phyloP scores from a whole-genome alignment of 2,888 invertebrate genomes.

The Leptothorax acervorum region DNA sequence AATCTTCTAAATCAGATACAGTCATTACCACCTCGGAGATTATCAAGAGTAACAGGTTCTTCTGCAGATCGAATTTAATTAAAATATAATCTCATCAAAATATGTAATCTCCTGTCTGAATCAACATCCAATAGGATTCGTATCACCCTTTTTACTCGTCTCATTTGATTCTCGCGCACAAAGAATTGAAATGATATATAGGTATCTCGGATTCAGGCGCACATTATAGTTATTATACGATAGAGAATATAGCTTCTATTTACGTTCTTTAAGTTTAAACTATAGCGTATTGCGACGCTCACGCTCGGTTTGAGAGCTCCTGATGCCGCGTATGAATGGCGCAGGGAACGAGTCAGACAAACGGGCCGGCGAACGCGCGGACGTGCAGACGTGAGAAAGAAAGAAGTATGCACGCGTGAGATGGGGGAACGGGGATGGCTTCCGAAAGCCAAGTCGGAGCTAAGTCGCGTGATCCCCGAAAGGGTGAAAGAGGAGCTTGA shows the following conservation, averaged over 20 bases:
- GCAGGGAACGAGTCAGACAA: background rate
- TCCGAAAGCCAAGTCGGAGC: background rate
- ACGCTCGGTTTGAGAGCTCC: background rate
- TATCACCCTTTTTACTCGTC: background rate
- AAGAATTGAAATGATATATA: background rate
- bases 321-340: conserved; percentile 9
- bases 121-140: background rate
- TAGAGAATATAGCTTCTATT: conserved; percentile 22
- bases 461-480: background rate
- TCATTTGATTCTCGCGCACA: background rate
- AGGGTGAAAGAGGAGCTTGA: background rate
- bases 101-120: conserved; percentile 12
- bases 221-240: background rate
- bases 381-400: background rate
- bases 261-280: conserved; percentile 17
- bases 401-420: conserved; percentile 19
- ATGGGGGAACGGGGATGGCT: background rate
- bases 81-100: background rate
- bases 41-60: background rate
- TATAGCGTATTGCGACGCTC: background rate
- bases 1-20: background rate
- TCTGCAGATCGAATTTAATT: background rate
- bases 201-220: background rate
- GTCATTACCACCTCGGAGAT: background rate
- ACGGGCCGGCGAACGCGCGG: background rate